Evolutionary conservation across 1,140 invertebrate species (phyloP).

Genomic region (Drosophila kohkoa): DNA sequence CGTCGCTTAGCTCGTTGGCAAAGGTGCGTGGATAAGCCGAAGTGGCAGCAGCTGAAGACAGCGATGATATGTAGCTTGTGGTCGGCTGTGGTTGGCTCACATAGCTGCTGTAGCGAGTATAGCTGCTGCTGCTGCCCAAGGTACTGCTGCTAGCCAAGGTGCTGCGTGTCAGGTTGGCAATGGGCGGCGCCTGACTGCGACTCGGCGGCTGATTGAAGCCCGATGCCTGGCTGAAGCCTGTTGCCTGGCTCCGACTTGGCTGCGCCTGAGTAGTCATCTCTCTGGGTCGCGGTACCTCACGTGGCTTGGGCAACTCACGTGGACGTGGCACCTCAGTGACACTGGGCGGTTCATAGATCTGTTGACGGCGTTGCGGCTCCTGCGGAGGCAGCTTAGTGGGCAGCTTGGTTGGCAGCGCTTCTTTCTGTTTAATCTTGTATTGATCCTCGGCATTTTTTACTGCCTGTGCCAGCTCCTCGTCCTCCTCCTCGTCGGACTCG

Average conservation of each 20-base stretch:
- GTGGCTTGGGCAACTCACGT: neutral
- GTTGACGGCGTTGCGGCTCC: slow-evolving; percentile 23
- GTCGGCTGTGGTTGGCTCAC: neutral
- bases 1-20: slow-evolving; percentile 66
- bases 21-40: slow-evolving; percentile 45
- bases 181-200: neutral
- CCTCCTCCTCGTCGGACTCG: slow-evolving; percentile 70
- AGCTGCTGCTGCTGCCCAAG: neutral
- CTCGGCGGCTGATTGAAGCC: neutral
- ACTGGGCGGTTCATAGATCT: neutral
- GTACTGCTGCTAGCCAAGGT: neutral
- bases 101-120: slow-evolving; percentile 6
- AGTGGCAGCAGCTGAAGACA: neutral
- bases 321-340: neutral
- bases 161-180: neutral
- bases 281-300: neutral
- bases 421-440: slow-evolving; percentile 11
- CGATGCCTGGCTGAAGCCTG: neutral
- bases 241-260: neutral
- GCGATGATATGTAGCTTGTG: neutral
- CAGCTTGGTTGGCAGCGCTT: slow-evolving; percentile 5
- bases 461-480: slow-evolving; percentile 54
- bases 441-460: slow-evolving; percentile 43
- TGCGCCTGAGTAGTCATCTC: neutral
- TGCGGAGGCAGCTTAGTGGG: slow-evolving; percentile 20